phyloP scores from a whole-genome alignment of 1,140 invertebrate species.

The Lanistes nyassanus region DNA sequence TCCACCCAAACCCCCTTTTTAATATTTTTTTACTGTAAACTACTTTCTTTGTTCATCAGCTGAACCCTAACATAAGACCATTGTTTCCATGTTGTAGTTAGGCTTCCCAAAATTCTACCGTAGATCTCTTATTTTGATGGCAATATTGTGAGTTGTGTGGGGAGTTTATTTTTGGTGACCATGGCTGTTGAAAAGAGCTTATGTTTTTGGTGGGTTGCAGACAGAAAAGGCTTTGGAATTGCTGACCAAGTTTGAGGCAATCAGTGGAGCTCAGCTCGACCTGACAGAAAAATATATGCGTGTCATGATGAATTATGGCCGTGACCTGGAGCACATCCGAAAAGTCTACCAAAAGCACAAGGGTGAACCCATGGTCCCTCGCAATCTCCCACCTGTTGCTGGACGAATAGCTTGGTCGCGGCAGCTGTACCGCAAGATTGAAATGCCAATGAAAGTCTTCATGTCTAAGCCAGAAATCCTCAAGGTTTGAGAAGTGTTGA shows the following conservation, averaged over 20 bases:
- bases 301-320: conserved; percentile 84
- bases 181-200: neutral
- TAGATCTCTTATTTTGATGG: too few relatives aligned
- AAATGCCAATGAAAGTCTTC: conserved; percentile 71
- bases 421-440: conserved; percentile 69
- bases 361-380: conserved; percentile 63
- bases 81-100: too few relatives aligned
- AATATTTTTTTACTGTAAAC: too few relatives aligned
- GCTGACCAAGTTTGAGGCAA: conserved; percentile 65
- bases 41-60: too few relatives aligned
- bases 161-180: too few relatives aligned
- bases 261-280: conserved; percentile 62
- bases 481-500: conserved; percentile 49
- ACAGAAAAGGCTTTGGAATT: conserved; percentile 66
- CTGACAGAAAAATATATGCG: conserved; percentile 82
- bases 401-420: conserved; percentile 69
- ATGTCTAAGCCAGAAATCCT: conserved; percentile 64
- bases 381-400: conserved; percentile 67
- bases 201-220: conserved; percentile 43
- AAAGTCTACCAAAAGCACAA: conserved; percentile 69
- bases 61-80: too few relatives aligned
- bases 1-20: too few relatives aligned
- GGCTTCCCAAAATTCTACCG: too few relatives aligned
- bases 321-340: conserved; percentile 87
- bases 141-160: neutral